Evolutionary conservation across 2,888 invertebrate genomes (phyloP).

Genomic region (Amphipoea oculea): DNA sequence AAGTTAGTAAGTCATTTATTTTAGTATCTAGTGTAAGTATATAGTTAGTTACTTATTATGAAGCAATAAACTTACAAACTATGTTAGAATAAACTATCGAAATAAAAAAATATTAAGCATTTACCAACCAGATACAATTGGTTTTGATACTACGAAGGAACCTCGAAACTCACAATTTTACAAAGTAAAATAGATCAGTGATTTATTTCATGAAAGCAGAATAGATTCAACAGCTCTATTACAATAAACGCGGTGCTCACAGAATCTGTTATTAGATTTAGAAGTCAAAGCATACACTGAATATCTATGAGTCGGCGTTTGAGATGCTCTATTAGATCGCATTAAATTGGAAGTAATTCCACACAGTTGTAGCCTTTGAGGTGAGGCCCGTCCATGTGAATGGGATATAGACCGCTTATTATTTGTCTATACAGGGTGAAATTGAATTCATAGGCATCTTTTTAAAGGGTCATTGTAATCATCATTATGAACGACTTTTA

Average conservation of each 20-base stretch:
- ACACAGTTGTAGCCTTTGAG: conserved; percentile 35
- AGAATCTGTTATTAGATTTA: conserved; percentile 55
- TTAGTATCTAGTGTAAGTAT: too few species aligned
- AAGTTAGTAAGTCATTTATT: too few species aligned
- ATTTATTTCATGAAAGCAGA: not conserved
- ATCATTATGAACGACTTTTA: too few species aligned
- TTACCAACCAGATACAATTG: conserved; percentile 10
- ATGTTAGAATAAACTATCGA: too few species aligned
- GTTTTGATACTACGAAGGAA: not conserved
- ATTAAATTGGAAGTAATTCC: conserved; percentile 57
- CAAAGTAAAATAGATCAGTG: conserved; percentile 23
- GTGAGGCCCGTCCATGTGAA: not conserved
- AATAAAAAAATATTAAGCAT: too few species aligned
- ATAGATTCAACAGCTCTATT: conserved; percentile 30
- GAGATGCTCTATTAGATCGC: conserved; percentile 61
- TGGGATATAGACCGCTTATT: conserved; percentile 24
- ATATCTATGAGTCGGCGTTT: conserved; percentile 58
- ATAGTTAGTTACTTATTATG: too few species aligned
- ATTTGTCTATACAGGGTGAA: too few species aligned
- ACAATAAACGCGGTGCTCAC: conserved; percentile 41
- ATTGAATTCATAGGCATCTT: too few species aligned
- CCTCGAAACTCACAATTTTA: not conserved
- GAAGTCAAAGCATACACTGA: conserved; percentile 56
- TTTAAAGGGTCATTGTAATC: too few species aligned
- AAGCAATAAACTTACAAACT: too few species aligned